A percentile compares a stretch with the other conserved stretches of the same genome.
phyloP scores from a whole-genome alignment of 2,888 invertebrate species.

The Hofmannophila pseudospretella region DNA sequence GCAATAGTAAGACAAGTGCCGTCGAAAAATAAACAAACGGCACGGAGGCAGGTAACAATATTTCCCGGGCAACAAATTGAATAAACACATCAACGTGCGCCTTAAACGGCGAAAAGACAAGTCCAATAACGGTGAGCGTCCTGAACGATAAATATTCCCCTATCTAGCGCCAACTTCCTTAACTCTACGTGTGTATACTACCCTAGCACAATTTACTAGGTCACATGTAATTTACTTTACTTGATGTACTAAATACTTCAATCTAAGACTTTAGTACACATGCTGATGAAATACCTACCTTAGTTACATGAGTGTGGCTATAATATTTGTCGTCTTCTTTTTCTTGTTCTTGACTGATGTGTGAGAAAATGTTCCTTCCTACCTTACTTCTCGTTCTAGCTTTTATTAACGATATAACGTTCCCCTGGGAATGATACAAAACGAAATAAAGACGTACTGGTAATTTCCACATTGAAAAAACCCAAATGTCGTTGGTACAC shows the following conservation, averaged over 20 bases:
- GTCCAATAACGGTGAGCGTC: slow-evolving; percentile 60
- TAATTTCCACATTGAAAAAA: slow-evolving; percentile 53
- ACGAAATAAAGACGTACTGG: background rate
- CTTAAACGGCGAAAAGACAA: slow-evolving; percentile 72
- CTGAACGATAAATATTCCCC: slow-evolving; percentile 63
- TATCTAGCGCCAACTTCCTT: slow-evolving; percentile 42
- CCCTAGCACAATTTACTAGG: slow-evolving; percentile 40
- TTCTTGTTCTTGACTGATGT: too few species aligned
- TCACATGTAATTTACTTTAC: slow-evolving; percentile 38
- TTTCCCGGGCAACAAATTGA: slow-evolving; percentile 68
- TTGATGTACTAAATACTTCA: background rate
- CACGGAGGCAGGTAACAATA: slow-evolving; percentile 60
- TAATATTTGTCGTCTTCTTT: too few species aligned
- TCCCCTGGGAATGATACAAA: background rate
- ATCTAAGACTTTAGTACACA: too few species aligned
- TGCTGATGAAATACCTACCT: too few species aligned
- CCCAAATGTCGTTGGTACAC: slow-evolving; percentile 25
- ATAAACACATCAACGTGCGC: slow-evolving; percentile 70
- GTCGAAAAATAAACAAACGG: slow-evolving; percentile 41
- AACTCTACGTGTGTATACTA: slow-evolving; percentile 37
- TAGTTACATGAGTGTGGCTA: too few species aligned
- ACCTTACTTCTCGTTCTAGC: too few species aligned
- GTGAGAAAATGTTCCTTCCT: too few species aligned
- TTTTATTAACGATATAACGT: too few species aligned
- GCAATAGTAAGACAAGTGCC: slow-evolving; percentile 23